Percentiles rank a stretch among this genome's conserved stretches.
Evolutionary conservation across 2,113 vertebrate genomes (phyloP).

Genomic region (Plestiodon gilberti): DNA sequence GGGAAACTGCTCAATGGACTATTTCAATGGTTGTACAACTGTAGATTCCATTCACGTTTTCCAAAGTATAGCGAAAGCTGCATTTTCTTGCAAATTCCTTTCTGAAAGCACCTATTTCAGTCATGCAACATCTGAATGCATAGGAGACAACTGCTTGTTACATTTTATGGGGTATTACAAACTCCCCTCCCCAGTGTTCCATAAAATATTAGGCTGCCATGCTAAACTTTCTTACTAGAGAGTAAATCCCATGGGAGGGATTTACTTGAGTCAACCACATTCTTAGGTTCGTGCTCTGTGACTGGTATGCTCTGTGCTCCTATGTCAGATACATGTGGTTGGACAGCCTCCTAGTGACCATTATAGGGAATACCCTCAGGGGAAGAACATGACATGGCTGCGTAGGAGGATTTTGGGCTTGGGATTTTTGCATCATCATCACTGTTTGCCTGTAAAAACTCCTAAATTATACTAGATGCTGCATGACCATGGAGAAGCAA

Average conservation of each 20-base stretch:
- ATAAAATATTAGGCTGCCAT: neutral
- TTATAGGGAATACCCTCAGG: neutral
- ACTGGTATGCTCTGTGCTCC: neutral
- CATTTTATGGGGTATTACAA: neutral
- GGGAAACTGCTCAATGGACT: neutral
- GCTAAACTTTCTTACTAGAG: neutral
- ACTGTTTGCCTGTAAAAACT: neutral
- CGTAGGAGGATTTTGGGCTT: neutral
- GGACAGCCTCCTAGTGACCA: slow-evolving; percentile 9
- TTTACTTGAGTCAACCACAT: neutral
- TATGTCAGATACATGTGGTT: neutral
- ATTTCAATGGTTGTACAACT: neutral
- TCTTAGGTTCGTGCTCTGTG: neutral
- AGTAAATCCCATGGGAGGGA: neutral
- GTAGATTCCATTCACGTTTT: neutral
- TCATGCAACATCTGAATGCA: no score
- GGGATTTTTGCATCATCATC: neutral
- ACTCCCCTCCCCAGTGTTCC: no score
- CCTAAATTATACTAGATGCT: neutral
- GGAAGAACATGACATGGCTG: neutral
- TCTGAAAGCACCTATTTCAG: neutral
- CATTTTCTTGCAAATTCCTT: neutral
- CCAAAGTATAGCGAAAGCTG: neutral
- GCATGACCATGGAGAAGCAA: no score
- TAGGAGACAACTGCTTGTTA: no score